Evolutionary conservation across 1,140 invertebrate genomes (phyloP).

Genomic region (Anastatus disparis): DNA sequence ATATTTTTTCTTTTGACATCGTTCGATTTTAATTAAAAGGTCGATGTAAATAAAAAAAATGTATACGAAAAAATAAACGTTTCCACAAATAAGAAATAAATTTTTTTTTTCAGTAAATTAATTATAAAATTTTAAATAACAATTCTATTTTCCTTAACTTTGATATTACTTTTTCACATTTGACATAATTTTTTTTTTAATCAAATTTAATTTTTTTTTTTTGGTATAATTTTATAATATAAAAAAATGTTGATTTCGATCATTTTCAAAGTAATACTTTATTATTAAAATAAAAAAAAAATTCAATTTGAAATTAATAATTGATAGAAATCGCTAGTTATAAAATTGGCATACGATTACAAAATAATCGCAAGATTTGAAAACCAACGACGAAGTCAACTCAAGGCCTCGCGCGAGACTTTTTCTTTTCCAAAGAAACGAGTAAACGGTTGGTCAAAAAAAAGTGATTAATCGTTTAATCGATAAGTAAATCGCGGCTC

Average conservation of each 20-base stretch:
- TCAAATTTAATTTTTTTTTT: too few species aligned
- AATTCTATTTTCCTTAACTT: too few species aligned
- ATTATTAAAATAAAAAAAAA: too few species aligned
- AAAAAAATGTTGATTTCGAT: too few species aligned
- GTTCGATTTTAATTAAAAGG: too few species aligned
- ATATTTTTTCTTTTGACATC: not conserved
- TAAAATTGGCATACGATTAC: not conserved
- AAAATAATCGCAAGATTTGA: not conserved
- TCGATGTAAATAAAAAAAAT: too few species aligned
- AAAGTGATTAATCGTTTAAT: constrained; percentile 7
- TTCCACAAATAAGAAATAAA: not conserved
- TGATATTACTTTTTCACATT: too few species aligned
- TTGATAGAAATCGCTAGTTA: constrained; percentile 12
- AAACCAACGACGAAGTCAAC: not conserved
- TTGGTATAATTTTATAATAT: too few species aligned
- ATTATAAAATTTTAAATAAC: too few species aligned
- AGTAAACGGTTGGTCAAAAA: not conserved
- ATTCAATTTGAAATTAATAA: not conserved
- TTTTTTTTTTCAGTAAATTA: not conserved
- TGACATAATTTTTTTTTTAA: too few species aligned
- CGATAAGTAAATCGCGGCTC: constrained; percentile 6
- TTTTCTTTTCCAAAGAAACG: constrained; percentile 24
- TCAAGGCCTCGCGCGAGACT: not conserved
- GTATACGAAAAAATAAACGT: not conserved
- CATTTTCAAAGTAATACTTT: too few species aligned